Base-by-base conservation (phyloP, 1,140 invertebrate genomes). In the Bombus vancouverensis region DNA sequence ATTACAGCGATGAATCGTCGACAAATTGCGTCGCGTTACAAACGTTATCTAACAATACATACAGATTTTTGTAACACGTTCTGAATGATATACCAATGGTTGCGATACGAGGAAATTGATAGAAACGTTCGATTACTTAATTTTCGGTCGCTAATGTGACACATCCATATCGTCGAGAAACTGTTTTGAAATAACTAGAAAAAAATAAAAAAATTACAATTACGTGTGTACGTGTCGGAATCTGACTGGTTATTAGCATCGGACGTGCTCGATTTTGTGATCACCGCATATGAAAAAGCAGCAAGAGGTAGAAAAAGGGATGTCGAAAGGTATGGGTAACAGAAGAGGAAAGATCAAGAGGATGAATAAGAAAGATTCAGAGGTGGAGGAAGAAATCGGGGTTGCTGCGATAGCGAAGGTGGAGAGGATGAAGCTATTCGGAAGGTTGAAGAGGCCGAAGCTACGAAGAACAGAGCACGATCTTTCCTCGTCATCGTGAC, bases 361-460 rank as follows among this genome's bases (percentile, higher is more conserved):
- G 85, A 79, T 37, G 53, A 75, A 71, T 39, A 59, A 76, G 32
- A 68, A 81, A 78, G 57, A 83, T 88, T 75, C 76, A 72, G 44
- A 66, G 77, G 73, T 47, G 47, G 42, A 82, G 32, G 44, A 81
- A 82, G 65, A 82, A 90, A 93, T 93, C 91, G 88, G 89, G 90
- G 87, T 92, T 93, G 92, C 92, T 92, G 92, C 86, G 89, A 92
- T 92, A 92, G 91, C 89, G 87, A 91, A 93, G 90, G 81, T 90
- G 90, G 84, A 89, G 88, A 93, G 89, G 86, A 77, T 13, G 76
- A 71, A 28, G 71, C 74, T 79, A 65, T 74, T 88, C 70, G 66
- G 83, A 34, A 44, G 65, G 66, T 37, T 85, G 32, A 82, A 83
- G 90, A 86, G 66, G 73, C 68, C 66, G 32, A 71, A 88, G 87